Evolutionary conservation across 2,888 invertebrate genomes (phyloP).

Genomic region (Allygus modestus): DNA sequence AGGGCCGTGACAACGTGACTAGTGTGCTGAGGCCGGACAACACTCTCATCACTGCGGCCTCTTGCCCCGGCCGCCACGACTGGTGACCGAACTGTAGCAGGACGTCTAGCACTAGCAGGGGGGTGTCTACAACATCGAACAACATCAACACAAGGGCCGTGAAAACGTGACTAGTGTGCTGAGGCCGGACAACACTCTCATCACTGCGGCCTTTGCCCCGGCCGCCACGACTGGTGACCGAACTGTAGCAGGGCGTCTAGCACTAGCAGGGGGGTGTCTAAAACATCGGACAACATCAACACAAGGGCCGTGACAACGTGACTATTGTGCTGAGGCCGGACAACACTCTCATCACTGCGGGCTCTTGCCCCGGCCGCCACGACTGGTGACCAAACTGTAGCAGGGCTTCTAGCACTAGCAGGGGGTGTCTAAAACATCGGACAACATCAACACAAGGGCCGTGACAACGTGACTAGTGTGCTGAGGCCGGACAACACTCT

Average conservation of each 20-base stretch:
- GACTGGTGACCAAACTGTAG: slow-evolving; percentile 86
- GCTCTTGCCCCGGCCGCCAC: slow-evolving; percentile 93
- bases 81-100: slow-evolving; percentile 88
- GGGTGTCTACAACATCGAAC: slow-evolving; percentile 76
- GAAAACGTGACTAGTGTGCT: slow-evolving; percentile 94
- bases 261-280: slow-evolving; percentile 82
- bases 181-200: slow-evolving; percentile 90
- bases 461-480: slow-evolving; percentile 92
- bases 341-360: slow-evolving; percentile 90
- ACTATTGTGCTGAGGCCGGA: slow-evolving; percentile 92
- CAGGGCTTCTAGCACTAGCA: slow-evolving; percentile 83
- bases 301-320: slow-evolving; percentile 90
- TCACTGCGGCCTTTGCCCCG: slow-evolving; percentile 92
- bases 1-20: too few relatives aligned
- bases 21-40: slow-evolving; percentile 85
- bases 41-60: slow-evolving; percentile 91
- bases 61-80: slow-evolving; percentile 91
- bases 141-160: not conserved
- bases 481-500: slow-evolving; percentile 92
- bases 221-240: slow-evolving; percentile 88
- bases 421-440: slow-evolving; percentile 77
- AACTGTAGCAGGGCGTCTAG: slow-evolving; percentile 84
- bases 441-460: slow-evolving; percentile 79
- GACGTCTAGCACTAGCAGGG: slow-evolving; percentile 82
- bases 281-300: slow-evolving; percentile 67